Evolutionary conservation across 2,797 vertebrate species (phyloP), one percentile per base, ranked within the genome.

Genomic region (Harpagifer antarcticus): DNA sequence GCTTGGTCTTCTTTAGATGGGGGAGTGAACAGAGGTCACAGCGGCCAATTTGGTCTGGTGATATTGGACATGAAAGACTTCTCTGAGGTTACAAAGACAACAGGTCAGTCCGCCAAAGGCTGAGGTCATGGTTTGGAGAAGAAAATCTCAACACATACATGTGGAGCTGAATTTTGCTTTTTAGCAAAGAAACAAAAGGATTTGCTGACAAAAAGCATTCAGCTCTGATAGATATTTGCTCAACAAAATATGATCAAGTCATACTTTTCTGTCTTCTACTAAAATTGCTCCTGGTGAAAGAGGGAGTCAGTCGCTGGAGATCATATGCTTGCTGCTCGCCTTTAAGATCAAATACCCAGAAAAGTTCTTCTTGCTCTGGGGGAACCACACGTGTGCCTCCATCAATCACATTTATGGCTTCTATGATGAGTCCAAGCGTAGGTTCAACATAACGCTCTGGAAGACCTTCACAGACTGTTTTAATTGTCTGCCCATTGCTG

Each of bases 391-490:
- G 33, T 37, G 33, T 37, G 33, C 33, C 33, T 37, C 33, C 33
- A 37, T 37, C 33, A 37, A 37, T 37, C 33, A 9, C 33, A 37
- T 37, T 37, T 37, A 37, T 37, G 33, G 33, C 27, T 37, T 37
- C 33, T 9, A 37, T 37, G 4, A 27, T 27, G 27, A 27, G 27
- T 27, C 27, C 27, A 27, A 37, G 33, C 8, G 33, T 9, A 37
- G 33, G 33, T 37, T 37, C 8, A 9, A 37, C 33, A 37, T 37
- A 37, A 37, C 6, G 33, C 33, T 98, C 70, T 98, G 97, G 97
- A 97, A 98, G 94, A 98, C 97, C 15, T 98, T 98, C 91, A 98
- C 97, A 64, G 97, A 98, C 92, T 98, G 97, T 92, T 98, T 98
- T 90, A 98, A 98, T 84, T 98, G 97, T 87, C 95, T 98, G 93